Evolutionary conservation across 2,797 vertebrate species (phyloP), one percentile per base, ranked within the genome.

Genomic region (Hypotaenidia philippensis): DNA sequence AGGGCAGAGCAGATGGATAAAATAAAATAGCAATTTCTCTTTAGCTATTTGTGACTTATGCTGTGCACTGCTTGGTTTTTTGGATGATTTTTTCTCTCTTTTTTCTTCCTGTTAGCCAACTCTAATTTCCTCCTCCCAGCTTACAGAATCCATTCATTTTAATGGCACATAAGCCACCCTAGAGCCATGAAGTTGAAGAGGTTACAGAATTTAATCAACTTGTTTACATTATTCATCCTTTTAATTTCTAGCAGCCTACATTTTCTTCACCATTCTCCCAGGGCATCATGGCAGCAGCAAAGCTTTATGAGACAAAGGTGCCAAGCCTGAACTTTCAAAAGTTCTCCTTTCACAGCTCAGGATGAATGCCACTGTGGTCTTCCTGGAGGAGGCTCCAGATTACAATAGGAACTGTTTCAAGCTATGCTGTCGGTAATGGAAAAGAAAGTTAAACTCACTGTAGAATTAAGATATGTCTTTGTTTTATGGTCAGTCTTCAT

Each of bases 181-280:
- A 76, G 69, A 96, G 93, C 84, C 69, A 72, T 66, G 19, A 91
- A 89, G 70, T 47, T 69, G 77, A 90, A 94, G 71, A 94, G 40
- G 49, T 60, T 91, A 87, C 64, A 89, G 71, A 88, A 94, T 91
- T 91, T 86, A 94, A 91, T 95, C 90, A 83, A n/a, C 38, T 94
- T 94, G 77, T 94, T 96, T 96, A 93, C 65, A 44, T 90, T 90
- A 86, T 93, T 94, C 57, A 57, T 93, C n/a, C 78, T 83, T 95
- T 63, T 88, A 91, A 94, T 94, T 93, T 94, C 91, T 90, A 93
- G 41, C 72, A 90, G 76, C 50, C 76, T 78, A 59, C 55, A 79
- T 94, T 86, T 96, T 78, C 87, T 65, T 47, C 2, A 0, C 75
- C 38, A 11, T 94, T 88, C 87, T 95, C 83, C 22, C 52, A 86